These are phyloP conservation scores for Bergia puertoricense DNA, from an alignment of 92 coral and sea anemone genomes.

Conservation along the genomic window DNA sequence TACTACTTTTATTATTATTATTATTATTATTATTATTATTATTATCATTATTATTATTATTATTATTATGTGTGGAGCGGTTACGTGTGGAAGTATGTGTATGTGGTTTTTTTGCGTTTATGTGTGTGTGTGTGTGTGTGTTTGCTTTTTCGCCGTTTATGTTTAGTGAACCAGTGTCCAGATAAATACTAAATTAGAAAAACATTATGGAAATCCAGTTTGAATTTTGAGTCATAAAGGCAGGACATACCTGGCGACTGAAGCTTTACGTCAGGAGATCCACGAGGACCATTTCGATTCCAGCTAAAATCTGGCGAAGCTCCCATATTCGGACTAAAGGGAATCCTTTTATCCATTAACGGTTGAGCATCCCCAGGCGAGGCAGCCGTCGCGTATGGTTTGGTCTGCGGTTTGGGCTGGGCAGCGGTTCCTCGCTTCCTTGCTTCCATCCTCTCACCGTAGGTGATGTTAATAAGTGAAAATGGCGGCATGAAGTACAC, in stretches of 20 bases:
- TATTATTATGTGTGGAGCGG: neutral
- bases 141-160: neutral
- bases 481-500: conserved; percentile 72
- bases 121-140: neutral
- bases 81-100: neutral
- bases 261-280: conserved; percentile 30
- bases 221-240: neutral
- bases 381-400: conserved; percentile 46
- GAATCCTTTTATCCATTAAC: neutral
- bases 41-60: too few relatives aligned
- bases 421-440: conserved; percentile 66
- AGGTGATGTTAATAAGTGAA: conserved; percentile 77
- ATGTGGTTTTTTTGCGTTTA: too few relatives aligned
- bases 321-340: conserved; percentile 50
- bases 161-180: neutral
- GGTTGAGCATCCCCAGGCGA: conserved; percentile 33
- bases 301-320: conserved; percentile 52
- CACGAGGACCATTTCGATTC: conserved; percentile 15
- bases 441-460: conserved; percentile 81
- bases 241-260: conserved; percentile 51
- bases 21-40: too few relatives aligned
- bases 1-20: too few relatives aligned
- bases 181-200: neutral
- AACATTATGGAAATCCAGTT: neutral
- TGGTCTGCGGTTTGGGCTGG: conserved; percentile 60